Evolutionary conservation across 2,888 invertebrate genomes (phyloP), one percentile per base, ranked within the genome.

Genomic region (Drosophila flavopinicola): DNA sequence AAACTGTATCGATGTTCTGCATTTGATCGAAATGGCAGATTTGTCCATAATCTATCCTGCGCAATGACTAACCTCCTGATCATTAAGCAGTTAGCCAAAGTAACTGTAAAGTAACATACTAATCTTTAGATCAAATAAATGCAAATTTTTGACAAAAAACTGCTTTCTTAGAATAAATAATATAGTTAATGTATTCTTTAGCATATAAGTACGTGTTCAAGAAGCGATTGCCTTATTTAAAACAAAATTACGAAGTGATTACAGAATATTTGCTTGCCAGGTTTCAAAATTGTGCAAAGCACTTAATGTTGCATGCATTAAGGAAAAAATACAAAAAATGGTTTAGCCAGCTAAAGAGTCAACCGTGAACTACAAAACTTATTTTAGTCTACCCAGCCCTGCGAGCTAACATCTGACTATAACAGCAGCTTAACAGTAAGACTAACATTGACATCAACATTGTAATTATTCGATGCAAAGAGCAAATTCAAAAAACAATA

Each of bases 311-410:
- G n/a, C n/a, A n/a, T 10, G 10, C 10, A 13, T 15, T n/a, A 15
- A 1, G n/a, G n/a, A 15, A 27, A n/a, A 27, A n/a, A 17, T 17
- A 17, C 3, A 1, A 10, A 25, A 11, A 11, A 24, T n/a, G 6
- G 2, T 10, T 15, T 13, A 1, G 6, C 5, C 10, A 35, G 5
- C 6, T 24, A n/a, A 5, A n/a, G 3, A 11, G 3, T 35, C 6
- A 2, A n/a, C 7, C 1, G 13, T 20, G 17, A 13, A 13, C n/a
- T 32, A 3, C 6, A 53, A n/a, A 20, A 20, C 5, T 2, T 10
- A 17, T n/a, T 20, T 39, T 11, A 9, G 11, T 25, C 1, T 17
- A 3, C 17, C 47, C 67, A 70, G 51, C 71, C 56, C 71, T 68
- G 51, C 6, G 1, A 13, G 5, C 15, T 20, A 45, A 54, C 70